phyloP scores from a whole-genome alignment of 1,140 invertebrate genomes.

The Himalopsyche phryganea region DNA sequence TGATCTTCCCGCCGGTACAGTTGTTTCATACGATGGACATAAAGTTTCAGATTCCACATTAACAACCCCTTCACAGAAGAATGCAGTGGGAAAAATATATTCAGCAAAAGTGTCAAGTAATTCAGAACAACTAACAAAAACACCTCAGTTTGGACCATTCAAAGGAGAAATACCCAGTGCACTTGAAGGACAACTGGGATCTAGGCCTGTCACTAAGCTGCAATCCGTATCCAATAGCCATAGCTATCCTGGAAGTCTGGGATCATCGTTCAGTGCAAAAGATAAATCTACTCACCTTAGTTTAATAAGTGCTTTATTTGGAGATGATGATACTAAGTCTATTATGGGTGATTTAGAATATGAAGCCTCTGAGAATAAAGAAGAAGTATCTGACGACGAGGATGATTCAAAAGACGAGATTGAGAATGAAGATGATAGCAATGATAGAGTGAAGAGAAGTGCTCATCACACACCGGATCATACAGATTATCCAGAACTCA shows the following conservation, averaged over 20 bases:
- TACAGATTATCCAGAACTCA: conserved; percentile 6
- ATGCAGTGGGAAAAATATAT: conserved; percentile 43
- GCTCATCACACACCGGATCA: conserved; percentile 27
- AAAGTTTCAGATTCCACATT: conserved; percentile 61
- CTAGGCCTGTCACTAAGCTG: conserved; percentile 21
- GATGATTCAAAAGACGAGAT: conserved; percentile 17
- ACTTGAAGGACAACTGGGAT: conserved; percentile 32
- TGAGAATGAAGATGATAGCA: conserved; percentile 6
- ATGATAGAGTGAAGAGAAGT: conserved; percentile 19
- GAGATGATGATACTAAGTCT: conserved; percentile 22
- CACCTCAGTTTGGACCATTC: conserved; percentile 68
- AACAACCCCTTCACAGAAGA: conserved; percentile 55
- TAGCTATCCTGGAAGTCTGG: conserved; percentile 19
- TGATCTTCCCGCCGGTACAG: conserved; percentile 49
- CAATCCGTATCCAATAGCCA: conserved; percentile 29
- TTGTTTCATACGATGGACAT: conserved; percentile 71
- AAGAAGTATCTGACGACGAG: conserved; percentile 19
- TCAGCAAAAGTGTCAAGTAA: conserved; percentile 56
- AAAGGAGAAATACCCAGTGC: conserved; percentile 64
- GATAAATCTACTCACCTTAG: conserved; percentile 19
- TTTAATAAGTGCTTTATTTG: conserved; percentile 16
- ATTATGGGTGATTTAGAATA: conserved; percentile 20
- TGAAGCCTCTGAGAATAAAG: conserved; percentile 35
- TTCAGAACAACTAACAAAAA: conserved; percentile 57
- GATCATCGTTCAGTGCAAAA: background rate